Base-by-base conservation (phyloP, 2,888 invertebrate genomes). In the Theretra japonica region DNA sequence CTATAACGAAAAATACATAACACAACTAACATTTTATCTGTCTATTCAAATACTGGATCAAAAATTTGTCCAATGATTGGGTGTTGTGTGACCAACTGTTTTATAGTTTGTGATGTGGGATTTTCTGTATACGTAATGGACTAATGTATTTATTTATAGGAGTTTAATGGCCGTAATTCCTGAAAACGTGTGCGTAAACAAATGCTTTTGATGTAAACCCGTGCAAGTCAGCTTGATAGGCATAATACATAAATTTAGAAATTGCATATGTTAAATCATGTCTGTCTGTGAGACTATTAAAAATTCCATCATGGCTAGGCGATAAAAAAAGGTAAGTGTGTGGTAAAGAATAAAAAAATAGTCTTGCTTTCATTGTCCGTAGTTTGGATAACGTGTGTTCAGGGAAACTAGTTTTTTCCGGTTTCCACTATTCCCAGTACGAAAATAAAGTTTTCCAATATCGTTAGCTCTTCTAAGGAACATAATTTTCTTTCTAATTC, bases 221-320 rank as follows among this genome's bases (percentile, higher is more conserved):
- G 60, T 19, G 30, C 28, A 19, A 30, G 41, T 21, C 23, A 65
- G 41, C 17, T 65, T 62, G 23, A 53, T 41, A 23, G 23, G 48
- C 48, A 7, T 23, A 60, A 23, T 15, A n/a, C 48, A 65, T 65
- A 33, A 60, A 33, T 48, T 65, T 48, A 41, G 48, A 11, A 48
- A 48, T 15, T 48, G 48, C 65, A 65, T 48, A 65, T 65, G 11
- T 65, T 21, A 25, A 21, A 25, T 17, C 62, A 21, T 21, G 21
- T 62, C 33, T 48, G 23, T 21, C 23, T 1, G 62, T 41, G 23
- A 41, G 41, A 65, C 17, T 65, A 65, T 65, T 65, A 48, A 65
- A 65, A 65, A 65, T 65, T 65, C 48, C 65, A 65, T 48, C 23
- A 65, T 23, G 41, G 23, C 65, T 41, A 41, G 21, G 65, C 21